Evolutionary conservation across 2,797 vertebrate species (phyloP).

Genomic region (Eremophila alpestris): DNA sequence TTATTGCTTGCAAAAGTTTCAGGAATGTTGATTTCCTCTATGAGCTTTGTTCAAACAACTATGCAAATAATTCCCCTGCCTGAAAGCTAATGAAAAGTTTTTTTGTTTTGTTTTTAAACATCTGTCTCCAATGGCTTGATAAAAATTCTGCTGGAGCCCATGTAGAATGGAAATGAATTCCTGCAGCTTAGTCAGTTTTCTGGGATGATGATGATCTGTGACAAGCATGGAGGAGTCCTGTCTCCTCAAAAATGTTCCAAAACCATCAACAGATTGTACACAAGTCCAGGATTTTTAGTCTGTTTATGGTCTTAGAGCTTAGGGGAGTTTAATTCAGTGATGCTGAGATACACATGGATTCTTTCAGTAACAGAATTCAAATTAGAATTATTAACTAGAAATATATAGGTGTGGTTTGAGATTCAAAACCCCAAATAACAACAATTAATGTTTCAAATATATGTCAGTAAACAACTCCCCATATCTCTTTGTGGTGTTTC

Average conservation of each 20-base stretch:
- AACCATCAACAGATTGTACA: background rate
- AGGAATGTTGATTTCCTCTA: background rate
- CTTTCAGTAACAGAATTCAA: background rate
- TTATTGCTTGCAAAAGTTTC: background rate
- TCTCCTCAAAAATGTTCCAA: background rate
- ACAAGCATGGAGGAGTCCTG: background rate
- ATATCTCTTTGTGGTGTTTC: conserved; percentile 11
- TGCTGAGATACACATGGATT: rapidly evolving
- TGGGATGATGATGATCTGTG: background rate
- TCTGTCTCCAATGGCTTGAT: background rate
- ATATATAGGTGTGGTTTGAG: background rate
- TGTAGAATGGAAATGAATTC: background rate
- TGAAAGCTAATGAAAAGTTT: background rate
- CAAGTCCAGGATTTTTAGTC: background rate
- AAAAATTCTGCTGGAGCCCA: background rate
- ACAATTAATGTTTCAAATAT: background rate
- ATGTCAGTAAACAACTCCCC: background rate
- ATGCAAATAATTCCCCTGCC: background rate
- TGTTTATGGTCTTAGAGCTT: background rate
- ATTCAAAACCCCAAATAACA: background rate
- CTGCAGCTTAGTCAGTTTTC: background rate
- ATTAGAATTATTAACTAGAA: background rate
- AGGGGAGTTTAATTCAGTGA: background rate
- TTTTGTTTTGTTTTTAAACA: background rate
- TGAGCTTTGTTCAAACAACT: background rate